These are phyloP conservation scores for Cephalopterus ornatus DNA, from an alignment of 2,113 vertebrate species.

Conservation along the genomic window DNA sequence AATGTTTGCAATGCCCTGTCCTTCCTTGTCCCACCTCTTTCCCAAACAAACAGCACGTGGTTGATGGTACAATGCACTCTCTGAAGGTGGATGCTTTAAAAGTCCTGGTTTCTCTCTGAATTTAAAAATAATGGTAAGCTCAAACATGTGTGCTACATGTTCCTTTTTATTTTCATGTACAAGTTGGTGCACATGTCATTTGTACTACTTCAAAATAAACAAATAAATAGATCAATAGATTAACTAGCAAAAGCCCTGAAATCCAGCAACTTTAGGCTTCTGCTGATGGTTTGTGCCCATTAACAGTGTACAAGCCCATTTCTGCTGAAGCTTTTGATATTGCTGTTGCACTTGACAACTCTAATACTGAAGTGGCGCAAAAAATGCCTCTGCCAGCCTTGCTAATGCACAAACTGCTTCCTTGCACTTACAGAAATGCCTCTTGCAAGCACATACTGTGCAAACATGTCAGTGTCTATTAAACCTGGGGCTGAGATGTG, in stretches of 20 bases:
- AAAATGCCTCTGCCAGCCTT: slow-evolving; percentile 7
- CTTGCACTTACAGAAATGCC: slow-evolving; percentile 19
- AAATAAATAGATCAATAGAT: background rate
- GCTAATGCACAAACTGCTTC: slow-evolving; percentile 20
- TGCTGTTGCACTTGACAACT: background rate
- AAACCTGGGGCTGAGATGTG: background rate
- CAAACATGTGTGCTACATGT: background rate
- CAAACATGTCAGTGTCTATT: slow-evolving; percentile 35
- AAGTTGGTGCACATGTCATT: background rate
- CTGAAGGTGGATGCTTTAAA: background rate
- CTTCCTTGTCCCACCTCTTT: background rate
- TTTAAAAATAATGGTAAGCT: background rate
- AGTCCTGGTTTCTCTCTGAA: background rate
- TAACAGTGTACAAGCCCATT: background rate
- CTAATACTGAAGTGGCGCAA: background rate
- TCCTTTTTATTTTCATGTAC: background rate
- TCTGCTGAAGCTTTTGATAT: slow-evolving; percentile 3
- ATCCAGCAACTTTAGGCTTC: background rate
- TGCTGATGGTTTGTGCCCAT: background rate
- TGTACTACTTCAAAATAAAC: background rate
- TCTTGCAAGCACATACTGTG: slow-evolving; percentile 24
- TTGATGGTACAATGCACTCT: accelerated
- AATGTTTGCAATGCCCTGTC: background rate
- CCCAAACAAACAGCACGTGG: accelerated
- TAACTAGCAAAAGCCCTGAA: background rate